Evolutionary conservation across 2,888 invertebrate genomes (phyloP), one percentile per base, ranked within the genome.

Genomic region (Acrobasis suavella): DNA sequence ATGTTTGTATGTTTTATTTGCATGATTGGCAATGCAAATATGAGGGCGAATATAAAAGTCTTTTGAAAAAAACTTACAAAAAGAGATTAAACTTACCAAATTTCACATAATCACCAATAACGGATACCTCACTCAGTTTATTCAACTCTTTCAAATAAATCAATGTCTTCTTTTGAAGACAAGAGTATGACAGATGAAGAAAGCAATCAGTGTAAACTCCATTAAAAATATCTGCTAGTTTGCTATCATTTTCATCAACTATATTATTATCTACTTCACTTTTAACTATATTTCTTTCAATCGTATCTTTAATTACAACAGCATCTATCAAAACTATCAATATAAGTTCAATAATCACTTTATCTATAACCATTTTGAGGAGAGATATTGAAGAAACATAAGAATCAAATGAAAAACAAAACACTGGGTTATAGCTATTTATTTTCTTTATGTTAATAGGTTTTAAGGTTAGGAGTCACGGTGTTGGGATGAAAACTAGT

Each of bases 181-280:
- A 95, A 37, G 84, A 77, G 64, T 93, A 91, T 0, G 94, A 95
- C 1, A 94, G 76, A 70, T 91, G 89, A 37, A 93, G 62, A 54
- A 95, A 81, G 72, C 95, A 95, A 67, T 94, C 85, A 50, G 86
- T 65, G 82, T 94, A 93, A 69, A 94, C 86, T 74, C 93, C 85
- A 77, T 92, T 80, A 71, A 94, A 82, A 46, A 87, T 85, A 82
- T 92, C 69, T 74, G 86, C 72, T 9, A 82, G 72, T 69, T 73
- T 72, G 10, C 69, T 70, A 55, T 70, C 72, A 61, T 62, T 58
- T 62, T 71, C 62, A 32, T 69, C 64, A 17, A 70, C 68, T 66
- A 60, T 42, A 14, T 42, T 64, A 65, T 62, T 56, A 61, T 61
- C 64, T 17, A 61, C 62, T 16, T 60, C 37, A 56, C 56, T 62